These are phyloP conservation scores for Kradibia gibbosae DNA, from an alignment of 1,140 invertebrate species.

Conservation along the genomic window DNA sequence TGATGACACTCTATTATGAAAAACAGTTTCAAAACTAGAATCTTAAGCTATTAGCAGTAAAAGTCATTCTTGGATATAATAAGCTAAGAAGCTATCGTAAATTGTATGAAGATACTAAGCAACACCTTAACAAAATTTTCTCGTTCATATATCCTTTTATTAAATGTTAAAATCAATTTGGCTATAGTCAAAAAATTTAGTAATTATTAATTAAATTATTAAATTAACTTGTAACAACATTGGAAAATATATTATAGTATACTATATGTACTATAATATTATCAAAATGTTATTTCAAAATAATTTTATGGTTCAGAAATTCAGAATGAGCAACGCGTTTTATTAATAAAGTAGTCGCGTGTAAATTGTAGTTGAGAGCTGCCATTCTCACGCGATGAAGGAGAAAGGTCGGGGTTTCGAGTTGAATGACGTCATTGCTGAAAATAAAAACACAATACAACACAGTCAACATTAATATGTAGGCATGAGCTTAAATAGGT, in stretches of 20 bases:
- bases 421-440: slow-evolving; percentile 78
- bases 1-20: slow-evolving; percentile 11
- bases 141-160: slow-evolving; percentile 31
- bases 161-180: slow-evolving; percentile 33
- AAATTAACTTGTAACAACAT: slow-evolving; percentile 36
- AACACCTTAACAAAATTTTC: slow-evolving; percentile 25
- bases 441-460: slow-evolving; percentile 71
- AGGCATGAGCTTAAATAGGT: not conserved
- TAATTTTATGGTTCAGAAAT: not conserved
- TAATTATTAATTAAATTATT: slow-evolving; percentile 35
- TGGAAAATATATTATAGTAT: not conserved
- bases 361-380: slow-evolving; percentile 70
- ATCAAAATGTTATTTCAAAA: not conserved
- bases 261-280: slow-evolving; percentile 18
- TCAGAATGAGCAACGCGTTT: slow-evolving; percentile 31
- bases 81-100: slow-evolving; percentile 38
- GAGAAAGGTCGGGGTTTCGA: slow-evolving; percentile 77
- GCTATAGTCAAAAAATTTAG: slow-evolving; percentile 34
- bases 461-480: slow-evolving; percentile 41
- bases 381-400: slow-evolving; percentile 73
- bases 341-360: slow-evolving; percentile 40
- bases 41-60: slow-evolving; percentile 36
- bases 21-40: slow-evolving; percentile 28
- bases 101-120: slow-evolving; percentile 30
- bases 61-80: slow-evolving; percentile 29